A percentile compares a stretch with the other conserved stretches of the same genome.
These are phyloP conservation scores for Notolepis coatsorum DNA, from an alignment of 2,797 vertebrate genomes.

Conservation along the genomic window DNA sequence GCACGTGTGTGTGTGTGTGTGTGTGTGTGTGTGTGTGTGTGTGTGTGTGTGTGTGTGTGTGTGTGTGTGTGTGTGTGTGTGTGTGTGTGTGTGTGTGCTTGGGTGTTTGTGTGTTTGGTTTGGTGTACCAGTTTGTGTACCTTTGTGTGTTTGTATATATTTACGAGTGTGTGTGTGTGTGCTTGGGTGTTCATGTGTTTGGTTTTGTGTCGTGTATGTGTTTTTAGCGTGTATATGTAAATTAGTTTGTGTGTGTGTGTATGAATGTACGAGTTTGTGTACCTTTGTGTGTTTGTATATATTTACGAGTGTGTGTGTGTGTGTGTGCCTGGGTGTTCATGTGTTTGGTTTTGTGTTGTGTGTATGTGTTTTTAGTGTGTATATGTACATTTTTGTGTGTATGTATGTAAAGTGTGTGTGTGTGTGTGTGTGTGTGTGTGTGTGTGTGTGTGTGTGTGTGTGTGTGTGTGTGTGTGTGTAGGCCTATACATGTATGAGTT, in stretches of 20 bases:
- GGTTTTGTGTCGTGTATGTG: no score
- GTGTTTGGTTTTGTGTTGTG: background rate
- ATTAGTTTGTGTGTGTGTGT: background rate
- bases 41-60: background rate
- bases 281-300: background rate
- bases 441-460: background rate
- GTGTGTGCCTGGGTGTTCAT: background rate
- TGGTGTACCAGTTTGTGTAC: background rate
- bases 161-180: no score
- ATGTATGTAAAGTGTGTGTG: background rate
- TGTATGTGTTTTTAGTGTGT: background rate
- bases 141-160: no score
- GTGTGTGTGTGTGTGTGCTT: background rate
- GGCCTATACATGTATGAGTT: background rate
- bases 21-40: background rate
- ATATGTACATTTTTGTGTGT: background rate
- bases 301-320: constrained; percentile 17
- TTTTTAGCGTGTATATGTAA: no score
- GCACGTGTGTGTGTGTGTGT: background rate
- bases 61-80: background rate
- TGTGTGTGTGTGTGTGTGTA: background rate
- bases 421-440: background rate
- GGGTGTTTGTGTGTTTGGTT: background rate
- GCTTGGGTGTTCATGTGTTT: no score
- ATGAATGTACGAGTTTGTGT: background rate